Evolutionary conservation across 2,797 vertebrate species (phyloP), one percentile per base, ranked within the genome.

Genomic region (Etheostoma nigrum): DNA sequence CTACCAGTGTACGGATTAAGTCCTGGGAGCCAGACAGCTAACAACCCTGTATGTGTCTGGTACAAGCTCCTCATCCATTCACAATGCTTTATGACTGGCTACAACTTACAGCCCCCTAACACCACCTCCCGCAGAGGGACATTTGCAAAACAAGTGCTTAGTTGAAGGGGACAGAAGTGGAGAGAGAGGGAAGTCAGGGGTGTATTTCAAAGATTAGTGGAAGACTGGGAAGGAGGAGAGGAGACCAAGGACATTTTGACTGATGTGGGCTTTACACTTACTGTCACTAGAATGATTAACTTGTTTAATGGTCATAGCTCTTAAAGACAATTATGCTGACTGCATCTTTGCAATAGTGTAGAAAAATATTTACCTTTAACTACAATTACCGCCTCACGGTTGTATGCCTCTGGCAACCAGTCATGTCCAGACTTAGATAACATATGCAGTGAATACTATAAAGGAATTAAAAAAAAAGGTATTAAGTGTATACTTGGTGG

Each of bases 41-140:
- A 83, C 87, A 84, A 79, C 82, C 81, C 79, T 44, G 83, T 81
- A 86, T 84, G 91, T 89, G 93, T 93, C 90, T 93, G 88, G 89
- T 92, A 89, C 93, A 92, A 94, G 92, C 90, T 86, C 89, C 84
- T 95, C 93, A 93, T 76, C 91, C 93, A 86, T 94, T 93, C 88
- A 94, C 85, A 93, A 94, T 92, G 82, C 83, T 81, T 90, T 86
- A 89, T 93, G 92, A 94, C 92, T 83, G 90, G 79, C 64, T 84
- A 25, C 79, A 78, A 74, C 86, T 81, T 78, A 27, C 68, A 55
- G 84, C 74, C 86, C 86, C 79, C 67, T 25, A 78, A 69, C 78
- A 79, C 33, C 25, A 12, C 76, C 82, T 82, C 88, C 84, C 48
- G 61, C 79, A 23, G 91, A 45, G 91, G 80, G 67, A 86, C 88